phyloP scores from a whole-genome alignment of 2,797 vertebrate genomes.

The Limnodromus scolopaceus region DNA sequence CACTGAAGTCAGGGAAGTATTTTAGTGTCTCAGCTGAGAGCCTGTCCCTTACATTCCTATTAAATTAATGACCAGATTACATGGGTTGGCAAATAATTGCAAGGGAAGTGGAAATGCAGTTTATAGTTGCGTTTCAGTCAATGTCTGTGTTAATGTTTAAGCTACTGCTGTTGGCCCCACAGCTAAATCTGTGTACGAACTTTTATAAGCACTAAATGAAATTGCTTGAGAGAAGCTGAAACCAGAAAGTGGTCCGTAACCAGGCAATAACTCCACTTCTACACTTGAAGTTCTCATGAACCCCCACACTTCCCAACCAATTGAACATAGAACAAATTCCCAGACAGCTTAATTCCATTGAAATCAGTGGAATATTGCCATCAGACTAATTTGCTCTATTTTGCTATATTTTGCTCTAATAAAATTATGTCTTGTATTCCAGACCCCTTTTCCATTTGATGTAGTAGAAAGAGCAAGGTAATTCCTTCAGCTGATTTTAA shows the following conservation, averaged over 20 bases:
- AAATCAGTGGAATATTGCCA: background rate
- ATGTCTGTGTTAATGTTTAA: background rate
- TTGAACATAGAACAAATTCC: background rate
- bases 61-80: slow-evolving; percentile 10
- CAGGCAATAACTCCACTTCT: background rate
- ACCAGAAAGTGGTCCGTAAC: background rate
- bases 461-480: background rate
- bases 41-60: background rate
- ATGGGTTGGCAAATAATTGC: slow-evolving; percentile 26
- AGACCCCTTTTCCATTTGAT: background rate
- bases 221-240: background rate
- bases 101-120: background rate
- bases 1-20: background rate
- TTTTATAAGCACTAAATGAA: background rate
- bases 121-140: background rate
- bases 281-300: background rate
- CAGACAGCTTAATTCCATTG: background rate
- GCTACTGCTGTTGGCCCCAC: background rate
- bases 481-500: background rate
- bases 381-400: background rate
- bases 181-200: background rate
- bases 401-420: background rate
- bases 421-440: background rate
- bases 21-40: background rate
- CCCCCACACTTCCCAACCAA: background rate